These are phyloP conservation scores for Epinotia bilunana DNA, from an alignment of 2,888 invertebrate species.

Conservation along the genomic window DNA sequence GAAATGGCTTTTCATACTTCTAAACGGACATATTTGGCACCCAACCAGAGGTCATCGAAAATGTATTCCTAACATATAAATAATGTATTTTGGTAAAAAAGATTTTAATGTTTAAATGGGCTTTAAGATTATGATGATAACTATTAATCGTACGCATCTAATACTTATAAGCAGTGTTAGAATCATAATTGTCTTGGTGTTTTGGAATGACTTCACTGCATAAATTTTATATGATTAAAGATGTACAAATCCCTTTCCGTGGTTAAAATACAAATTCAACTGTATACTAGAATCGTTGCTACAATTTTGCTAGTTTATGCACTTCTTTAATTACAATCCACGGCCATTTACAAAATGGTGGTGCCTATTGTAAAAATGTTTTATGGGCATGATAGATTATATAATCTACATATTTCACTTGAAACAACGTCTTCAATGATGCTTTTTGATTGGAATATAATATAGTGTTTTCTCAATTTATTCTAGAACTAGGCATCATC, in stretches of 20 bases:
- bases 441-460: conserved; percentile 35
- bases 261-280: conserved; percentile 11
- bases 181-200: conserved; percentile 64
- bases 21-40: conserved; percentile 46
- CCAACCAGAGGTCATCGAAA: conserved; percentile 59
- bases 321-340: conserved; percentile 51
- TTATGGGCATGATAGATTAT: conserved; percentile 69
- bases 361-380: conserved; percentile 68
- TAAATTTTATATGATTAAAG: conserved; percentile 51
- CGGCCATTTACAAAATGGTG: conserved; percentile 64
- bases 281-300: conserved; percentile 14
- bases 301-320: conserved; percentile 33
- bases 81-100: conserved; percentile 68
- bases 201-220: conserved; percentile 67
- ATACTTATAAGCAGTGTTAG: conserved; percentile 56
- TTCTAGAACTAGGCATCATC: conserved; percentile 59
- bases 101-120: conserved; percentile 66
- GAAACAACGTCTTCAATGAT: conserved; percentile 56
- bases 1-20: conserved; percentile 38
- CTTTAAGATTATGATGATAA: conserved; percentile 61
- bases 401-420: conserved; percentile 26
- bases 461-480: conserved; percentile 39
- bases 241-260: conserved; percentile 56
- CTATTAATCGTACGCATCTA: conserved; percentile 65
- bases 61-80: conserved; percentile 58